phyloP scores from a whole-genome alignment of 2,888 invertebrate genomes.

The Tortricodes alternella region DNA sequence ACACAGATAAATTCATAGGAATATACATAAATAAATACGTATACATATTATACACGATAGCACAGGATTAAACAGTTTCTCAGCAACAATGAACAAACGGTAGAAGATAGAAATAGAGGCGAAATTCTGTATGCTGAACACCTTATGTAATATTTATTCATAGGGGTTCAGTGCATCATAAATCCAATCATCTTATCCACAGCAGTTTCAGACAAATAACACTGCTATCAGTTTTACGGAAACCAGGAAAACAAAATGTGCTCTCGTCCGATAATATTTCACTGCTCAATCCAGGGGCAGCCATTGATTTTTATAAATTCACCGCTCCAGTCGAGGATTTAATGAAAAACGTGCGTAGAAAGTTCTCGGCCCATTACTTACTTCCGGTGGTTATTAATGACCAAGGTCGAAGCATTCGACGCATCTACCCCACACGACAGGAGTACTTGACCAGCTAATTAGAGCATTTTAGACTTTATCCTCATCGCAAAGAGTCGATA shows the following conservation, averaged over 20 bases:
- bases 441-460: not conserved
- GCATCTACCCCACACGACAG: not conserved
- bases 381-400: slow-evolving; percentile 36
- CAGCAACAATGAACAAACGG: no score
- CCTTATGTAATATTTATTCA: not conserved
- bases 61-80: no score
- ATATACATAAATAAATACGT: no score
- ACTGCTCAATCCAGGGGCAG: slow-evolving; percentile 31
- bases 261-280: slow-evolving; percentile 30
- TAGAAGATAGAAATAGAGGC: no score
- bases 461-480: slow-evolving; percentile 9
- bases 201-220: not conserved
- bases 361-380: slow-evolving; percentile 35
- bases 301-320: slow-evolving; percentile 38
- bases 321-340: slow-evolving; percentile 32
- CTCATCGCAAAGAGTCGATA: not conserved
- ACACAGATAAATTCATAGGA: no score
- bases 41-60: no score
- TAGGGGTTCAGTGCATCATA: not conserved
- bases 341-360: slow-evolving; percentile 44
- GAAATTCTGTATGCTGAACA: no score
- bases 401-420: slow-evolving; percentile 5
- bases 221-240: slow-evolving; percentile 8
- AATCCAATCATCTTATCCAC: not conserved
- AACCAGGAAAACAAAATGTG: slow-evolving; percentile 21